These are phyloP conservation scores for Rynchops niger DNA, from an alignment of 2,113 vertebrate species.

Conservation along the genomic window DNA sequence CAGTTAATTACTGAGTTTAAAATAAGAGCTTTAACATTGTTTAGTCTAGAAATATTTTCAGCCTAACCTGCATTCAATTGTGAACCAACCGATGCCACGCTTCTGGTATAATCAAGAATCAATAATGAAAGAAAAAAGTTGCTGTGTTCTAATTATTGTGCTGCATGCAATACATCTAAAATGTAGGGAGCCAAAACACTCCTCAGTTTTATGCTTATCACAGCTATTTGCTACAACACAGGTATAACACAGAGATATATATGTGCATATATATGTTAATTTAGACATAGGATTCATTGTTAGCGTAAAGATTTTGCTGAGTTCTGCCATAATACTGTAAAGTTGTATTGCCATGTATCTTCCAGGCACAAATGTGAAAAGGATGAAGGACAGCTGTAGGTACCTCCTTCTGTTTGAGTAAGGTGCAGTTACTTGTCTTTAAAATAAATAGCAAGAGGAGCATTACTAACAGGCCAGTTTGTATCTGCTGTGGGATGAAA, in stretches of 20 bases:
- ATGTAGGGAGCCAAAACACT: not conserved
- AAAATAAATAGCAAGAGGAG: not conserved
- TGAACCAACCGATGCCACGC: not conserved
- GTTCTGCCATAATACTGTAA: not conserved
- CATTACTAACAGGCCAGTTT: not conserved
- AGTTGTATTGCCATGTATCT: fast-evolving
- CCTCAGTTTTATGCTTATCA: fast-evolving
- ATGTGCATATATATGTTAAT: not conserved
- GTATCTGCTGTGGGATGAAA: not conserved
- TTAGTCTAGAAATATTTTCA: not conserved
- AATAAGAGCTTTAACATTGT: not conserved
- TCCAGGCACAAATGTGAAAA: not conserved
- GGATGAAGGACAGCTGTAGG: not conserved
- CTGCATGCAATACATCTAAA: not conserved
- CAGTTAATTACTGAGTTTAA: not conserved
- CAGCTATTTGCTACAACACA: not conserved
- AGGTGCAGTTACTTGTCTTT: not conserved
- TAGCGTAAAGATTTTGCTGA: not conserved
- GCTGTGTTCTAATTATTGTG: not conserved
- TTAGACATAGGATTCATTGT: not conserved
- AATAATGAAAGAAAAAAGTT: not conserved
- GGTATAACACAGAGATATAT: not conserved
- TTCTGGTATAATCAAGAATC: not conserved
- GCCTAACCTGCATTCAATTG: not conserved
- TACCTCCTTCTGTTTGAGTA: not conserved